These are phyloP conservation scores for Chelonia mydas DNA, from an alignment of 2,797 vertebrate species.

Conservation along the genomic window DNA sequence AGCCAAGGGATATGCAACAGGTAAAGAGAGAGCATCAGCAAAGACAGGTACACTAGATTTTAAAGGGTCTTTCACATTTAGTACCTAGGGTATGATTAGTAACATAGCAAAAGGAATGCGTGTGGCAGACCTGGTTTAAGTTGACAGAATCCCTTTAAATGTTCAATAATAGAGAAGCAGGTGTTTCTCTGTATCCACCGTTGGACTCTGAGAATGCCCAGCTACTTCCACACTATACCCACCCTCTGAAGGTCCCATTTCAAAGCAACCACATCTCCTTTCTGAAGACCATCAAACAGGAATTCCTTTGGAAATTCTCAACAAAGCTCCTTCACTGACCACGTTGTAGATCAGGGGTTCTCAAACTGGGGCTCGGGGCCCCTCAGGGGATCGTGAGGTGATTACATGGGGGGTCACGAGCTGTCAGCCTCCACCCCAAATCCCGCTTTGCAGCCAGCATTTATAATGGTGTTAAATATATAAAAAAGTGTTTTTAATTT, in stretches of 20 bases:
- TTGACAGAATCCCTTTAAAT: background rate
- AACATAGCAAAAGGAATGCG: background rate
- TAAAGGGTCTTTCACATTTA: background rate
- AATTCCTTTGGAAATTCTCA: background rate
- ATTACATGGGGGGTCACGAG: too few relatives aligned
- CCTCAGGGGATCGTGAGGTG: too few relatives aligned
- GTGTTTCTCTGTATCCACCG: background rate
- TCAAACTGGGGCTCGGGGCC: too few relatives aligned
- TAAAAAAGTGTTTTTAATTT: too few relatives aligned
- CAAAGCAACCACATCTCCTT: background rate
- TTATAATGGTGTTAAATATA: too few relatives aligned
- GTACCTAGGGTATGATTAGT: background rate
- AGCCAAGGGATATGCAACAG: background rate
- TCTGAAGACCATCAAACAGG: background rate
- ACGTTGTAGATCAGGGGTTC: background rate
- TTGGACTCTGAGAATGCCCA: background rate
- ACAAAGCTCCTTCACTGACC: background rate
- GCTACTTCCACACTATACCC: background rate
- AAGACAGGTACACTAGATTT: background rate
- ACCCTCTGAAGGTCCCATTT: background rate
- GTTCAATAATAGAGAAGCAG: background rate
- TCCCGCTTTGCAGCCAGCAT: too few relatives aligned
- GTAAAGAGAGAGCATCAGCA: background rate
- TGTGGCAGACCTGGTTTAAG: background rate
- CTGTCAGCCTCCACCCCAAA: too few relatives aligned